These are phyloP conservation scores for Mionectes olivaceus DNA, from an alignment of 2,797 vertebrate genomes.

Conservation along the genomic window DNA sequence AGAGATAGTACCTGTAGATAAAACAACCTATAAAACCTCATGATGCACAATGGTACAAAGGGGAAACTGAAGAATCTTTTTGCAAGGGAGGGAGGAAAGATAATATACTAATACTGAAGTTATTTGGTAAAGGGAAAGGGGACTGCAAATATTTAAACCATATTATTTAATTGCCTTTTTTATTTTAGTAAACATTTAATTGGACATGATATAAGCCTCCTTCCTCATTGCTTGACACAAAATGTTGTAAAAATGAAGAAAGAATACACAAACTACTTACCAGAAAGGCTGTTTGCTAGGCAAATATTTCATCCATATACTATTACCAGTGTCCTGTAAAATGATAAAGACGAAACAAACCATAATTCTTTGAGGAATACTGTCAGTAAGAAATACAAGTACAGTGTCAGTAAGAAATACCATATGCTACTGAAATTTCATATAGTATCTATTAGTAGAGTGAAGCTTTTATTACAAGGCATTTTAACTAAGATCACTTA, in stretches of 20 bases:
- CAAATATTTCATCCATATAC: neutral
- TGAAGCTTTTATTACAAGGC: neutral
- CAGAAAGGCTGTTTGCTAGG: neutral
- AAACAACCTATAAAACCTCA: neutral
- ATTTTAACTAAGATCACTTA: neutral
- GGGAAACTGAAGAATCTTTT: neutral
- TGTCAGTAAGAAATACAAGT: neutral
- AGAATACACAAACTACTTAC: neutral
- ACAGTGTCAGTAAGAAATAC: neutral
- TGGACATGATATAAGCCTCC: neutral
- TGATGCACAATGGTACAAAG: neutral
- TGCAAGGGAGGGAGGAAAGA: neutral
- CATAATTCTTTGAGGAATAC: neutral
- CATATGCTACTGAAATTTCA: neutral
- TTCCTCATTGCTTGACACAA: neutral
- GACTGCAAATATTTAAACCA: neutral
- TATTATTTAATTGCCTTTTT: neutral
- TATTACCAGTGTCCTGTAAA: neutral
- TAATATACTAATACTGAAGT: neutral
- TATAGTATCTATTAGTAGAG: neutral
- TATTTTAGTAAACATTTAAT: neutral
- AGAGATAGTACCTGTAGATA: neutral
- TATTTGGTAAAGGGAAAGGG: neutral
- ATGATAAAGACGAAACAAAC: neutral
- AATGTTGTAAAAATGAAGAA: neutral